Evolutionary conservation across 1,140 invertebrate species (phyloP).

Genomic region (Reticulitermes speratus): DNA sequence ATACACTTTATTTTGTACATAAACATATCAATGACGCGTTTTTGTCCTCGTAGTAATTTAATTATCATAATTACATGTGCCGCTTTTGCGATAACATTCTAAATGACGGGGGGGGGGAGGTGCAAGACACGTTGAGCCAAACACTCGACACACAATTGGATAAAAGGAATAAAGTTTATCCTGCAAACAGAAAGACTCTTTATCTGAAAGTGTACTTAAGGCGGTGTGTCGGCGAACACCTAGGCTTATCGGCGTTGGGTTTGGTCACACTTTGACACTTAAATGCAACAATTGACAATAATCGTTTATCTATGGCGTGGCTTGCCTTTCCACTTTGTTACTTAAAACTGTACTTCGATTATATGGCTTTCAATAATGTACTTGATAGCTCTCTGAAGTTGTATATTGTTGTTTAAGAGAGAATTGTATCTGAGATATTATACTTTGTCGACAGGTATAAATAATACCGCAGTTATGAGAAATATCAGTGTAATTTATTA

Average conservation of each 20-base stretch:
- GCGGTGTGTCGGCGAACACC: background rate
- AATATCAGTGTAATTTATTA: background rate
- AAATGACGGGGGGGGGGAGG: no score
- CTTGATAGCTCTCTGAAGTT: background rate
- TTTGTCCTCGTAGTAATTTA: no score
- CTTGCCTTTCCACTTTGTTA: slow-evolving; percentile 8
- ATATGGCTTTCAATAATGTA: background rate
- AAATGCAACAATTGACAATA: background rate
- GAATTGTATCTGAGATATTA: background rate
- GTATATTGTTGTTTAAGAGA: background rate
- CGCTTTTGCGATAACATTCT: no score
- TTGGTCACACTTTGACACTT: background rate
- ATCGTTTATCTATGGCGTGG: background rate
- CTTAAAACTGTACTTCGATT: background rate
- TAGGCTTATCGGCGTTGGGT: background rate
- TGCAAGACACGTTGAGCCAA: no score
- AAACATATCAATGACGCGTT: no score
- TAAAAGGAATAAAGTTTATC: background rate
- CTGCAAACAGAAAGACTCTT: background rate
- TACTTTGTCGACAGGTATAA: background rate
- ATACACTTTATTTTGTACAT: no score
- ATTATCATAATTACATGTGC: no score
- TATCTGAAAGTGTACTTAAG: slow-evolving; percentile 11
- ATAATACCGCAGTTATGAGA: background rate
- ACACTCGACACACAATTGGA: no score